Conservation (phyloP, 2,797 vertebrate genomes). For the Trematomus bernacchii region DNA sequence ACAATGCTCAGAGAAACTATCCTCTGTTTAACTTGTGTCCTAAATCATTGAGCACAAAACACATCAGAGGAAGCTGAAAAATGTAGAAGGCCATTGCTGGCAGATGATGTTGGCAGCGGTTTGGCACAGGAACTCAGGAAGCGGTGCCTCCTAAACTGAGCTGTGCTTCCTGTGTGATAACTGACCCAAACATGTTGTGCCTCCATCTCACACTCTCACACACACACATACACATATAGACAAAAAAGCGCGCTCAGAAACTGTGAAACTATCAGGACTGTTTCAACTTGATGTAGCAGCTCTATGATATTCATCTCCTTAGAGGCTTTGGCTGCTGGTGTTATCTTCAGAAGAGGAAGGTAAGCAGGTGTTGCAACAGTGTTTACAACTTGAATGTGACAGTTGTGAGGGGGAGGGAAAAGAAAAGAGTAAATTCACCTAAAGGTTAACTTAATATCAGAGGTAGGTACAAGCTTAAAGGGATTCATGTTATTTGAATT, state of each 20-base stretch:
- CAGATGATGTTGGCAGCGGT: conserved; percentile 68
- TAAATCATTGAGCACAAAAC: conserved; percentile 45
- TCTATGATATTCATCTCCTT: conserved; percentile 34
- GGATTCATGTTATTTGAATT: too few species aligned
- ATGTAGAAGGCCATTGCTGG: conserved; percentile 52
- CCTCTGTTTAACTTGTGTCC: conserved; percentile 10
- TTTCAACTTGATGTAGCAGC: conserved; percentile 2
- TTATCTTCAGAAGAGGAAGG: conserved; percentile 36
- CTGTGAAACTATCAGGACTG: not conserved
- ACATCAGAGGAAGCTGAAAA: conserved; percentile 62
- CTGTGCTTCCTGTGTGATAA: conserved; percentile 84
- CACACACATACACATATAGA: conserved; percentile 11
- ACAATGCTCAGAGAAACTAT: not conserved
- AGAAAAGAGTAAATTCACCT: not conserved
- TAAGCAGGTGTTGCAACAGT: conserved; percentile 43
- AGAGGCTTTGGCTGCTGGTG: not conserved
- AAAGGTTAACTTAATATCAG: not conserved
- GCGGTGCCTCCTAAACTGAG: conserved; percentile 75
- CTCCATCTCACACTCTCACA: conserved; percentile 25
- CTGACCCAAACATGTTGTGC: conserved; percentile 70
- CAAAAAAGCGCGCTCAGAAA: conserved; percentile 22
- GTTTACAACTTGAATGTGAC: conserved; percentile 29
- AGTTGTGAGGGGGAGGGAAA: conserved; percentile 8
- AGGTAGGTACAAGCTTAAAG: not conserved
- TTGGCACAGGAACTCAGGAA: conserved; percentile 77